Conservation (phyloP, 2,888 invertebrate species). For the Azorinus chamasolen region DNA sequence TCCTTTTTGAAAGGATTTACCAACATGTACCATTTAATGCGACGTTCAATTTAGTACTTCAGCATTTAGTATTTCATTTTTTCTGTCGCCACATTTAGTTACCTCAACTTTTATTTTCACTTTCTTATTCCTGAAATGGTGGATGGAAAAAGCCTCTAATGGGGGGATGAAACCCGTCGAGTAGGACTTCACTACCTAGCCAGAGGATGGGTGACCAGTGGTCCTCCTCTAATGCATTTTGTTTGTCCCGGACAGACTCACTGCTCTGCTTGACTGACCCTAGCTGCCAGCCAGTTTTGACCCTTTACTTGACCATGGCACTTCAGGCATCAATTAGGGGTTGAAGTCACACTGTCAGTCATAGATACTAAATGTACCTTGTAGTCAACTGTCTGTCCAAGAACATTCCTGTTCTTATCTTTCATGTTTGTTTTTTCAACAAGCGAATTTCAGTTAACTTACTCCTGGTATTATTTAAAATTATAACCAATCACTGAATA, state of each 20-base stretch:
- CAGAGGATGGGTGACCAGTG: slow-evolving; percentile 8
- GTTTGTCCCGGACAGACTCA: slow-evolving; percentile 32
- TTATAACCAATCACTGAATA: no score
- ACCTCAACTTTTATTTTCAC: slow-evolving; percentile 21
- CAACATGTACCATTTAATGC: no score
- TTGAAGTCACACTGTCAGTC: slow-evolving; percentile 25
- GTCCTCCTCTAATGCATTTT: slow-evolving; percentile 31
- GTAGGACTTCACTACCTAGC: not conserved
- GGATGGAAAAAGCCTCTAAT: no score
- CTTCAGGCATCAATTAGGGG: slow-evolving; percentile 20
- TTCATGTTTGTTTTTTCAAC: not conserved
- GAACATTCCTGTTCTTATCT: slow-evolving; percentile 19
- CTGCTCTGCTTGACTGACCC: slow-evolving; percentile 17
- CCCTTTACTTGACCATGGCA: slow-evolving; percentile 36
- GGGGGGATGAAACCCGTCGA: no score
- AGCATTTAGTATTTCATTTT: no score
- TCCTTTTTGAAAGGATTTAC: no score
- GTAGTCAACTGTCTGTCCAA: slow-evolving; percentile 28
- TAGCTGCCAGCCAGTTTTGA: slow-evolving; percentile 28
- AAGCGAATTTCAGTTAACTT: no score
- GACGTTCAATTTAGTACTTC: no score
- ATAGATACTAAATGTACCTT: slow-evolving; percentile 9
- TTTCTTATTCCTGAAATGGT: slow-evolving; percentile 20
- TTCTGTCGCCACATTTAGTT: not conserved
- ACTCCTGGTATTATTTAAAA: no score